These are phyloP conservation scores for Porites lutea DNA, from an alignment of 64 coral and sea anemone species.

Conservation along the genomic window DNA sequence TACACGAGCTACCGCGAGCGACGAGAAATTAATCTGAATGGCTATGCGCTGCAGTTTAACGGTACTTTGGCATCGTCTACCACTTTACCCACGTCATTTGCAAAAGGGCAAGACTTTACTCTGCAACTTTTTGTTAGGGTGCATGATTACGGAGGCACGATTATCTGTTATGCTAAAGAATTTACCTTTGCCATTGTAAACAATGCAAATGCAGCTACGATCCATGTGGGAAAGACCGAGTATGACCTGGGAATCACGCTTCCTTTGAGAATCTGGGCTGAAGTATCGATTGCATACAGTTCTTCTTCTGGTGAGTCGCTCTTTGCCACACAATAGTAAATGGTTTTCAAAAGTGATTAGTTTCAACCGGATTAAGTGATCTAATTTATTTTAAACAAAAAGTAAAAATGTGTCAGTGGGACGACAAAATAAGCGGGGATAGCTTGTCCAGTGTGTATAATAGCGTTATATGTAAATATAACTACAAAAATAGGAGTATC, in stretches of 20 bases:
- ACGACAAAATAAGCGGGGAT: too few relatives aligned
- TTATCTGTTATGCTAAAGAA: conserved; percentile 82
- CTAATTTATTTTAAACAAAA: too few relatives aligned
- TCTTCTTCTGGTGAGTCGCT: conserved; percentile 35
- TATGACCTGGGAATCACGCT: conserved; percentile 75
- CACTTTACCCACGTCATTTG: conserved; percentile 48
- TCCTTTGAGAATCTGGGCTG: conserved; percentile 69
- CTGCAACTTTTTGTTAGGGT: conserved; percentile 87
- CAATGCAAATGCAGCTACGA: conserved; percentile 69
- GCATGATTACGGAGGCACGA: conserved; percentile 73
- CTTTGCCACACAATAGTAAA: too few relatives aligned
- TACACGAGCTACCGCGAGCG: conserved; percentile 65
- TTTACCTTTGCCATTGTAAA: conserved; percentile 91
- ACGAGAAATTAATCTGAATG: conserved; percentile 60
- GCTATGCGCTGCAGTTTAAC: conserved; percentile 84
- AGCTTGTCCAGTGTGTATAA: too few relatives aligned
- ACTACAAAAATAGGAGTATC: too few relatives aligned
- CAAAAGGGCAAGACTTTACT: conserved; percentile 67
- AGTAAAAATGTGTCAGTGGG: too few relatives aligned
- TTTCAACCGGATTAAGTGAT: too few relatives aligned
- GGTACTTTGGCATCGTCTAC: conserved; percentile 71
- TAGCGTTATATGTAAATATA: too few relatives aligned
- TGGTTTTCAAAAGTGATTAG: too few relatives aligned
- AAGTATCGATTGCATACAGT: conserved; percentile 81
- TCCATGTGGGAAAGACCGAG: conserved; percentile 62